phyloP scores from a whole-genome alignment of 2,113 vertebrate genomes.

The Larimichthys polyactis region DNA sequence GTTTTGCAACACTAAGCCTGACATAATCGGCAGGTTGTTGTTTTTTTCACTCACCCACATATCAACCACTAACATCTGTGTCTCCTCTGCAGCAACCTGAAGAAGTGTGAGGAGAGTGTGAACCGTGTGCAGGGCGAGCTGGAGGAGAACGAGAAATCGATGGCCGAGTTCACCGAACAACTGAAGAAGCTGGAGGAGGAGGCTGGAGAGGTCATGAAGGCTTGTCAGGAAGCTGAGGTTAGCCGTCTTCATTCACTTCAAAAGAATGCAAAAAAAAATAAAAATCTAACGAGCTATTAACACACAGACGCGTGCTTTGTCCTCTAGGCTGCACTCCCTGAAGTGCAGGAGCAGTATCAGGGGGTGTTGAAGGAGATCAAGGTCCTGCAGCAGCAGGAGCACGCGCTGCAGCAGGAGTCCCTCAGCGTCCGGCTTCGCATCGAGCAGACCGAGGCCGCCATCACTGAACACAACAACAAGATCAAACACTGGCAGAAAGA shows the following conservation, averaged over 20 bases:
- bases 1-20: background rate
- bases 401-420: constrained; percentile 90
- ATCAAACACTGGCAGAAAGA: constrained; percentile 96
- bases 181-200: constrained; percentile 90
- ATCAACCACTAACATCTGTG: background rate
- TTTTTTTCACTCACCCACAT: background rate
- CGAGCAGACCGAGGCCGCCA: constrained; percentile 89
- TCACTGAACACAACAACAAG: constrained; percentile 90
- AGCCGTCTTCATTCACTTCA: background rate
- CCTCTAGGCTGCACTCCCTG: constrained; percentile 86
- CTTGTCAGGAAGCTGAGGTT: constrained; percentile 89
- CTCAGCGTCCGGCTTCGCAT: constrained; percentile 91
- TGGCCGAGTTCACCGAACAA: constrained; percentile 84
- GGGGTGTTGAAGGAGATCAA: constrained; percentile 88
- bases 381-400: constrained; percentile 88
- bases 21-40: background rate
- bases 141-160: constrained; percentile 84
- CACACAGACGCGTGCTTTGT: background rate
- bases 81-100: constrained; percentile 88
- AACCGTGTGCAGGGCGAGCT: constrained; percentile 86
- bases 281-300: background rate
- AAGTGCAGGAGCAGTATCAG: constrained; percentile 87
- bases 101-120: constrained; percentile 89
- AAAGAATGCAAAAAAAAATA: background rate
- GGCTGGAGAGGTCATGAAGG: constrained; percentile 87